Evolutionary conservation across 2,797 vertebrate genomes (phyloP), one percentile per base, ranked within the genome.

Genomic region (Oreonectes daqikongensis): DNA sequence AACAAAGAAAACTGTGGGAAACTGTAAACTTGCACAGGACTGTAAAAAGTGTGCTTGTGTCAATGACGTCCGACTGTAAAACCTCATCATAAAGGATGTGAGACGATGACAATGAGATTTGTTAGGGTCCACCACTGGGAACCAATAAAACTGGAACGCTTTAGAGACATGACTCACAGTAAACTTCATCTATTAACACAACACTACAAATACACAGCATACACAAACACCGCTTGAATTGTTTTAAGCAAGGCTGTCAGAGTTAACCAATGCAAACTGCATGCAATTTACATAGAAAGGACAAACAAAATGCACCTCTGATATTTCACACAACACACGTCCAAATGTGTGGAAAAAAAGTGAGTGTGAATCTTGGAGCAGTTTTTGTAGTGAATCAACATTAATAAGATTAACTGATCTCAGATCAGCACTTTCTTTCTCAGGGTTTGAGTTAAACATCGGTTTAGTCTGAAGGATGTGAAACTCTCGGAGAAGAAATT

Each of bases 101-200:
- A 79, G 76, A 79, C 8, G 7, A 35, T 79, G 78, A 77, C 79
- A 69, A 55, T 50, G n/a, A 59, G 40, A 22, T 76, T 69, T 65
- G 63, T 26, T 14, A 26, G 42, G 60, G 52, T 46, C 4, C 8
- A 52, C 60, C 76, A 59, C 48, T 61, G 44, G 66, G 48, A 84
- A 63, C 67, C 77, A 52, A 44, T 83, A 46, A 79, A 79, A 61
- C 30, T 67, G 46, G 18, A 74, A 68, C 68, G n/a, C n/a, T n/a
- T n/a, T n/a, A n/a, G n/a, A n/a, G n/a, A n/a, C n/a, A n/a, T n/a
- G n/a, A n/a, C n/a, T n/a, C n/a, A n/a, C n/a, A n/a, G n/a, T n/a
- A n/a, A n/a, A n/a, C n/a, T n/a, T n/a, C n/a, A n/a, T 35, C 35
- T 35, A 3, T 14, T 42, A 14, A 42, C 40, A 14, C 50, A 2